Base-by-base conservation (phyloP, 2,797 vertebrate species). In the Paedocypris micromegethes region DNA sequence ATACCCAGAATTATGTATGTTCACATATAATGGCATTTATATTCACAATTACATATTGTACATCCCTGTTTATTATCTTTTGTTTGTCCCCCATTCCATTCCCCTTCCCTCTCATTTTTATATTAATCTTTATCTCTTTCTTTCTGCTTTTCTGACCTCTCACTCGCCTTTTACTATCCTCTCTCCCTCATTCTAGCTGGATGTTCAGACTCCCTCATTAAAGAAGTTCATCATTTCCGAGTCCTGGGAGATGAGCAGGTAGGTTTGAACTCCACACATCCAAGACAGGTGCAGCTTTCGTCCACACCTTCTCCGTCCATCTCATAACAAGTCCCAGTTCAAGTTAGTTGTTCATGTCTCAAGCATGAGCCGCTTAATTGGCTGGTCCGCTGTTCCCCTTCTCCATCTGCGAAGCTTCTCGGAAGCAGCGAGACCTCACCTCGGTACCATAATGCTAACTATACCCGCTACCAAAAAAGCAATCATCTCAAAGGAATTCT, bases 161-260 rank as follows among this genome's bases (percentile, higher is more conserved):
- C 23, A 23, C 23, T 23, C 23, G 23, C 23, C 23, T 23, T 23
- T 23, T 23, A 23, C 23, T 23, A 23, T 23, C 23, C 23, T 1
- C n/a, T 48, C n/a, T 52, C 3, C 53, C 38, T 60, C 5, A 51
- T n/a, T 72, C 47, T 85, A 97, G 94, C 89, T 72, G 91, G 92
- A 78, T 97, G 94, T 74, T 81, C 82, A 0, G 77, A 92, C 77
- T 97, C 93, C 63, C 85, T 96, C 81, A 91, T 97, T 78, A 91
- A 88, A 84, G 94, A 96, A 80, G 78, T 93, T 60, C 94, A 97
- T 90, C 94, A 97, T 80, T 97, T 97, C 85, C 85, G 91, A 77
- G 82, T 93, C 73, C 85, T 96, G 50, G 93, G 93, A 74, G 89
- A 94, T 4, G 89, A 93, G 48, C 93, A 95, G 92, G 94, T 95